phyloP scores from a whole-genome alignment of 2,113 vertebrate genomes.

The Progne subis region DNA sequence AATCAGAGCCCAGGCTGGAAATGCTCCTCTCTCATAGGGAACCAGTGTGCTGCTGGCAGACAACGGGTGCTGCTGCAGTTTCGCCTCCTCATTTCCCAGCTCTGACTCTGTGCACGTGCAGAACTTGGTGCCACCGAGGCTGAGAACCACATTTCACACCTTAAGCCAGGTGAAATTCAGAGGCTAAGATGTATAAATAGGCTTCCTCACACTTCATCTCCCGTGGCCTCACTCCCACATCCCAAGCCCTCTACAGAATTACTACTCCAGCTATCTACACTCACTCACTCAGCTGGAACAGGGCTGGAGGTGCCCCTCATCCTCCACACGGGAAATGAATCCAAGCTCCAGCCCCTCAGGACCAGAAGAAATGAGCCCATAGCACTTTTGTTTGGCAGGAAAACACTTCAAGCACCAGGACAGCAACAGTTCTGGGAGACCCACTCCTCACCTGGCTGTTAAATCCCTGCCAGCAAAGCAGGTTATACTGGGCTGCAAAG shows the following conservation, averaged over 20 bases:
- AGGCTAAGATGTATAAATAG: not conserved
- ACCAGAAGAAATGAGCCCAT: not conserved
- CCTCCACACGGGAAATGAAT: not conserved
- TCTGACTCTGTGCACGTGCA: not conserved
- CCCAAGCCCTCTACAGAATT: not conserved
- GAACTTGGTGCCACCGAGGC: not conserved
- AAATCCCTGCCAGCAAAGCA: slow-evolving; percentile 20
- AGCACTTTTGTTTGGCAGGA: not conserved
- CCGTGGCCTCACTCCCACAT: not conserved
- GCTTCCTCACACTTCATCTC: not conserved
- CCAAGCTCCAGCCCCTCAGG: not conserved
- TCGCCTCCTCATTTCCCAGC: not conserved
- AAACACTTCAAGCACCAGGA: not conserved
- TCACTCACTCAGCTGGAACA: not conserved
- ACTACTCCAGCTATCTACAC: not conserved
- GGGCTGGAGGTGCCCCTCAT: not conserved
- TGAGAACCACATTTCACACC: not conserved
- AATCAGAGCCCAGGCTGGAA: not conserved
- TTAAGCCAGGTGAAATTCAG: not conserved
- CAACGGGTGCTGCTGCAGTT: not conserved
- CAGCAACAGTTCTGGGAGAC: not conserved
- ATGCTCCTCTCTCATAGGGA: not conserved
- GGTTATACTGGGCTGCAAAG: slow-evolving; percentile 27
- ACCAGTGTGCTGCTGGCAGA: not conserved
- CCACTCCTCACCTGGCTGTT: not conserved